Base-by-base conservation (phyloP, 1,140 invertebrate genomes). In the Pogonomyrmex californicus region DNA sequence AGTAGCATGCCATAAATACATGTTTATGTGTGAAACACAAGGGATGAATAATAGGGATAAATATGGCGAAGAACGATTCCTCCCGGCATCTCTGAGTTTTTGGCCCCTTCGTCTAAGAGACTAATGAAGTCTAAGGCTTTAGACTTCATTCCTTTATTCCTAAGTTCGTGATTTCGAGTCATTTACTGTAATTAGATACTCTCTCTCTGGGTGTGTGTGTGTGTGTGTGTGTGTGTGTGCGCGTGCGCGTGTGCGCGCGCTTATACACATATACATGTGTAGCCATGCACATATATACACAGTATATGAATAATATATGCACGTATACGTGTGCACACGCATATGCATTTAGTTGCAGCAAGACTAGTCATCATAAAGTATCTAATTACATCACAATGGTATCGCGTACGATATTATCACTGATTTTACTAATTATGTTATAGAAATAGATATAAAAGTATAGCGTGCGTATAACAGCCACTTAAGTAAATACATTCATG, bases 381-480 rank as follows among this genome's bases (percentile, higher is more conserved):
- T 60, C 23, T 76, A 79, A 66, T 79, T 79, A 78, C 23, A 30
- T 44, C 10, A 65, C 33, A 51, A 65, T 60, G 47, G 47, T 79
- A 12, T 17, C 14, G 63, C 62, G 56, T 6, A 30, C 14, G 51
- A 56, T 23, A 23, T 70, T 79, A 79, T 79, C 76, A 66, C 62
- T 79, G 62, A 41, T 62, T 41, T 41, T 77, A 77, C 14, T 47
- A 62, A 60, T 65, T 65, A 78, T 38, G 23, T 60, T 63, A 79
- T 38, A 66, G 62, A 33, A 54, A 36, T 79, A 79, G 10, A 79
- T 79, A 66, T 17, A n/a, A 79, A 79, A 79, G 47, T 54, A 54
- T 65, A 79, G 33, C 62, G 58, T 65, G 47, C 60, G 10, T 65
- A 79, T 36, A 79, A 79, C 62, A 66, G 62, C 62, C 77, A 77